These are phyloP conservation scores for Heterotilapia buettikoferi DNA, from an alignment of 2,113 vertebrate genomes.

Conservation along the genomic window DNA sequence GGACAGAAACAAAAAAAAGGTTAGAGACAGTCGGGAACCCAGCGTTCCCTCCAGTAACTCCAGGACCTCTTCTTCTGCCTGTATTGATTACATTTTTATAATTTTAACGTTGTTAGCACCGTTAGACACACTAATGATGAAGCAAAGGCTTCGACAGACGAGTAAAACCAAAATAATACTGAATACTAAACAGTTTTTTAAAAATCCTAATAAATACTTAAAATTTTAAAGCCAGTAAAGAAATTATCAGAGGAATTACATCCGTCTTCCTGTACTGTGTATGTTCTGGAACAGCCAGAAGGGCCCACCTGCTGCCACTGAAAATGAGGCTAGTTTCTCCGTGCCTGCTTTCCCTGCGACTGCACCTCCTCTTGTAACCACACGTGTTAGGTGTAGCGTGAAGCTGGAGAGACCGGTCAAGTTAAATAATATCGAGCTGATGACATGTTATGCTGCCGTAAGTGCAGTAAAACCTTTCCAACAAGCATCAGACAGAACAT, in stretches of 20 bases:
- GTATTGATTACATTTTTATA: accelerated
- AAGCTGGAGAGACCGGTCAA: not conserved
- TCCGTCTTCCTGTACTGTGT: not conserved
- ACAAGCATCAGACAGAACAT: not conserved
- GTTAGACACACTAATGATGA: not conserved
- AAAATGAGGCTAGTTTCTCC: not conserved
- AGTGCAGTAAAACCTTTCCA: not conserved
- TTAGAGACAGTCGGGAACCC: not conserved
- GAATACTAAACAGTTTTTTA: not conserved
- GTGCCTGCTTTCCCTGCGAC: not conserved
- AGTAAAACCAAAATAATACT: not conserved
- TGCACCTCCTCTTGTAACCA: not conserved
- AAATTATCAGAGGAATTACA: not conserved
- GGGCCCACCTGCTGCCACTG: not conserved
- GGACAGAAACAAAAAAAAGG: not conserved
- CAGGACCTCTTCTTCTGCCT: not conserved
- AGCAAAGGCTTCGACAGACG: not conserved
- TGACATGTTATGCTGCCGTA: accelerated
- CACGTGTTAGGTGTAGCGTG: not conserved
- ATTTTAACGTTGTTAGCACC: not conserved
- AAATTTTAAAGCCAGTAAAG: not conserved
- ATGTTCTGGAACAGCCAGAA: not conserved
- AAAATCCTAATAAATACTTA: not conserved
- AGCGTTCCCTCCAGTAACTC: not conserved
- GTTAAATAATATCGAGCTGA: not conserved